These are phyloP conservation scores for Potamarius usumacintae DNA, from an alignment of 2,113 vertebrate species.

Conservation along the genomic window DNA sequence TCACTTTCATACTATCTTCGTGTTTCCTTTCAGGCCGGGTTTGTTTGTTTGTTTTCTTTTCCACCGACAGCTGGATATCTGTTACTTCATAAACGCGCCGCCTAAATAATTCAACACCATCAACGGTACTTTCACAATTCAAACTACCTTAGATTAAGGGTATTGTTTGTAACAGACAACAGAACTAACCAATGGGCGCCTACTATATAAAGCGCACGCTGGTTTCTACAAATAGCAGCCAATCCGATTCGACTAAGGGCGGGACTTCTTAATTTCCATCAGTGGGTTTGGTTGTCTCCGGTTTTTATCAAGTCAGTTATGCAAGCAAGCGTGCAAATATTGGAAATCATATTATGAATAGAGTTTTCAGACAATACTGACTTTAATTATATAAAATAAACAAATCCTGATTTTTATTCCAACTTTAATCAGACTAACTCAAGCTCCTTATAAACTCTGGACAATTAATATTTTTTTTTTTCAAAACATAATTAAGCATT, in stretches of 20 bases:
- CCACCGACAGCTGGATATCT: constrained; percentile 44
- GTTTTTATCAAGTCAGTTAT: constrained; percentile 19
- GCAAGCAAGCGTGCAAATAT: not conserved
- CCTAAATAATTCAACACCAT: constrained; percentile 69
- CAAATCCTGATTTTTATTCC: not conserved
- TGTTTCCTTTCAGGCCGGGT: constrained; percentile 13
- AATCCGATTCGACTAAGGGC: constrained; percentile 48
- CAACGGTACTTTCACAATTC: constrained; percentile 73
- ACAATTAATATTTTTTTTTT: not conserved
- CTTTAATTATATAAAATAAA: not conserved
- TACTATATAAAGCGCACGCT: constrained; percentile 14
- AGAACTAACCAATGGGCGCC: constrained; percentile 59
- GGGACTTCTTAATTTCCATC: constrained; percentile 61
- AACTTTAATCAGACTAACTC: not conserved
- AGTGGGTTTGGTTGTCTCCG: constrained; percentile 60
- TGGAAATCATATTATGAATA: not conserved
- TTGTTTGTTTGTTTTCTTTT: constrained; percentile 36
- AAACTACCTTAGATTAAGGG: constrained; percentile 62
- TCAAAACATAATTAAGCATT: not conserved
- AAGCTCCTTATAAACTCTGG: not conserved
- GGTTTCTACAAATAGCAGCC: constrained; percentile 45
- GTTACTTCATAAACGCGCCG: constrained; percentile 63
- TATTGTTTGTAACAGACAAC: constrained; percentile 50
- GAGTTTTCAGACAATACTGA: not conserved
- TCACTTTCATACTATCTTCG: constrained; percentile 76